These are phyloP conservation scores for Drosophila simulans DNA, from an alignment of 1,140 invertebrate genomes.

Conservation along the genomic window DNA sequence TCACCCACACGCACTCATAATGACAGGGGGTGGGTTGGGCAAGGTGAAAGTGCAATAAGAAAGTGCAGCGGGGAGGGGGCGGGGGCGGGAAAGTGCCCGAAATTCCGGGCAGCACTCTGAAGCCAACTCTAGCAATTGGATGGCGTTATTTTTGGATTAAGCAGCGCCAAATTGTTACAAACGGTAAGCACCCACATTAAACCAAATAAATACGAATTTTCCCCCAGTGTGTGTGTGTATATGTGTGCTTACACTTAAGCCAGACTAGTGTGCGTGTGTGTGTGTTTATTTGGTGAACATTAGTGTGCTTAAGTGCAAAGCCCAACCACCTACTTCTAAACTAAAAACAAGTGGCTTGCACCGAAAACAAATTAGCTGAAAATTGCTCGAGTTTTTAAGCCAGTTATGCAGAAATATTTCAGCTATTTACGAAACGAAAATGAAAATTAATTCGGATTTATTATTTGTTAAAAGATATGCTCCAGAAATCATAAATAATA, in stretches of 20 bases:
- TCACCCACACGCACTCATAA: background rate
- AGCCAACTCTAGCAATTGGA: slow-evolving; percentile 71
- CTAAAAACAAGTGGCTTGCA: slow-evolving; percentile 6
- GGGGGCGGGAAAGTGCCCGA: background rate
- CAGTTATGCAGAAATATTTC: background rate
- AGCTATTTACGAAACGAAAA: too few relatives aligned
- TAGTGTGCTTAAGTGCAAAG: slow-evolving; percentile 36
- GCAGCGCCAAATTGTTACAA: slow-evolving; percentile 72
- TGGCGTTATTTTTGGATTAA: slow-evolving; percentile 75
- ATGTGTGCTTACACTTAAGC: slow-evolving; percentile 27
- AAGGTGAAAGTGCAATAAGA: slow-evolving; percentile 27
- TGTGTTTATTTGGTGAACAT: slow-evolving; percentile 39
- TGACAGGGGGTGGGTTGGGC: background rate
- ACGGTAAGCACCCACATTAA: slow-evolving; percentile 62
- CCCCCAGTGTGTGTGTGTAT: background rate
- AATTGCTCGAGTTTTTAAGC: background rate
- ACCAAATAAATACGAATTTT: slow-evolving; percentile 35
- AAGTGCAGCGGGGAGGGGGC: slow-evolving; percentile 31
- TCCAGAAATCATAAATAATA: too few relatives aligned
- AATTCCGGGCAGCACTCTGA: slow-evolving; percentile 9
- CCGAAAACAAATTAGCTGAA: background rate
- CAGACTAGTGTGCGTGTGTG: slow-evolving; percentile 14
- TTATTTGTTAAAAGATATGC: background rate
- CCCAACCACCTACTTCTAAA: slow-evolving; percentile 1
- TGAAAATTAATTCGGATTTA: background rate